Percentiles rank a stretch among this genome's conserved stretches.
Evolutionary conservation across 2,797 vertebrate genomes (phyloP).

Genomic region (Amblyraja radiata): DNA sequence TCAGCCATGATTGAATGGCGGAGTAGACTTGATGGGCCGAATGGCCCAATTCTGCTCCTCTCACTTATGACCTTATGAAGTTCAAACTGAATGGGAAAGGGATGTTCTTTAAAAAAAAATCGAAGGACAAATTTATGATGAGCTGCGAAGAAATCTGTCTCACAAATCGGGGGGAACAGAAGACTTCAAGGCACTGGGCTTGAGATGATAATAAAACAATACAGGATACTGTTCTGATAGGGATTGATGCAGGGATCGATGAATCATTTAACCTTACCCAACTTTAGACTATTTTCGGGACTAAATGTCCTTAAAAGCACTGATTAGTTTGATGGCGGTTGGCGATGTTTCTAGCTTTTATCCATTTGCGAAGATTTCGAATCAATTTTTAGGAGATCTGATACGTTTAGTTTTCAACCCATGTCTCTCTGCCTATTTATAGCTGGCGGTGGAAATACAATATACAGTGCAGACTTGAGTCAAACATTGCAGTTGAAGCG

Average conservation of each 20-base stretch:
- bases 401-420: not conserved
- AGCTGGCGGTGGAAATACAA: not conserved
- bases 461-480: not conserved
- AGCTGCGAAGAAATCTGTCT: not conserved
- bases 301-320: not conserved
- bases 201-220: not conserved
- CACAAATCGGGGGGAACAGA: not conserved
- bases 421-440: not conserved
- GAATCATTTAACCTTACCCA: not conserved
- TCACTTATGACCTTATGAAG: too few relatives aligned
- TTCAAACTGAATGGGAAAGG: not conserved
- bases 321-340: not conserved
- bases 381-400: not conserved
- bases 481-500: constrained; percentile 13
- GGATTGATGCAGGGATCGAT: not conserved
- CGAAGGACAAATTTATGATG: not conserved
- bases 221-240: not conserved
- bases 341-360: not conserved
- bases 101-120: not conserved
- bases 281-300: not conserved
- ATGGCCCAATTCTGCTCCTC: too few relatives aligned
- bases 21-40: too few relatives aligned
- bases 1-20: too few relatives aligned
- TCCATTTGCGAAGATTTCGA: not conserved
- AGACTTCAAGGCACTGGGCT: not conserved